Evolutionary conservation across 2,888 invertebrate species (phyloP).

Genomic region (Coleophora deauratella): DNA sequence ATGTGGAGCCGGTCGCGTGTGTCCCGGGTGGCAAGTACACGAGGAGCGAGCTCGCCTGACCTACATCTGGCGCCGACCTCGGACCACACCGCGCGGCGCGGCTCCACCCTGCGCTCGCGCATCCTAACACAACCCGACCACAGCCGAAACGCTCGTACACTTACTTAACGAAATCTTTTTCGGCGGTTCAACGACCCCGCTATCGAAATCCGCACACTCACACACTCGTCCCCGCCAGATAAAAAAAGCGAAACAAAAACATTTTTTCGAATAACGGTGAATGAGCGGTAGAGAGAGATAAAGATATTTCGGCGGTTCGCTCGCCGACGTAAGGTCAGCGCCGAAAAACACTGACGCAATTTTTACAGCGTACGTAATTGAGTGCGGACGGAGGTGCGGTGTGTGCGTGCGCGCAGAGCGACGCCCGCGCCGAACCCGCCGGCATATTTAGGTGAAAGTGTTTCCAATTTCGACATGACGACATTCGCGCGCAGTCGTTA

Average conservation of each 20-base stretch:
- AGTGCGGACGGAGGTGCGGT: conserved; percentile 55
- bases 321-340: conserved; percentile 61
- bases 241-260: conserved; percentile 64
- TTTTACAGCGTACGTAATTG: conserved; percentile 72
- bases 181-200: conserved; percentile 64
- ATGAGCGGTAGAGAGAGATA: conserved; percentile 68
- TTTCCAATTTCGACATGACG: conserved; percentile 75
- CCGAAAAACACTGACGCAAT: conserved; percentile 74
- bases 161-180: conserved; percentile 57
- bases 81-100: conserved; percentile 38
- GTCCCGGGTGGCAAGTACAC: conserved; percentile 33
- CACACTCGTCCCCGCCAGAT: conserved; percentile 60
- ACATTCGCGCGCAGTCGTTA: conserved; percentile 74
- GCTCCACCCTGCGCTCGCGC: conserved; percentile 37
- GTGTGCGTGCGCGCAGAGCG: conserved; percentile 71
- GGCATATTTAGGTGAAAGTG: conserved; percentile 75
- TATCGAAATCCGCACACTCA: conserved; percentile 73
- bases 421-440: conserved; percentile 65
- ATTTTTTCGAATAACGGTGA: conserved; percentile 50
- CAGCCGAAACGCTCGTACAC: conserved; percentile 27
- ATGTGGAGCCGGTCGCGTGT: not conserved
- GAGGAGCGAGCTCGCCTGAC: conserved; percentile 59
- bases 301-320: conserved; percentile 64
- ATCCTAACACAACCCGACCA: conserved; percentile 40
- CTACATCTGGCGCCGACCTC: conserved; percentile 46